These are phyloP conservation scores for Amphibalanus amphitrite DNA, from an alignment of 1,140 invertebrate species.

Conservation along the genomic window DNA sequence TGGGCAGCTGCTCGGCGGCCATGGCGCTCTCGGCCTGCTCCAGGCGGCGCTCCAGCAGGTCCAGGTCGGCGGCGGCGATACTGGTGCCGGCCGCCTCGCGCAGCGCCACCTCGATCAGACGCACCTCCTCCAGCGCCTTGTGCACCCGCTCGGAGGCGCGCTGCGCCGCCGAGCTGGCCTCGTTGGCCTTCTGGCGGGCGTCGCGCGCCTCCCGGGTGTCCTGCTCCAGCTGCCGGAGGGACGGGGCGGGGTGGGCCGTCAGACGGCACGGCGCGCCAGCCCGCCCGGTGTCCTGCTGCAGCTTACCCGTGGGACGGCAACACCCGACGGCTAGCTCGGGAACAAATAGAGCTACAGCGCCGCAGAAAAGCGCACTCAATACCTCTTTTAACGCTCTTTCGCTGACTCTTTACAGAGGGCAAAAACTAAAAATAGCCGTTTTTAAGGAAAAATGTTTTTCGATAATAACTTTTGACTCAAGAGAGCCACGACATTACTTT, in stretches of 20 bases:
- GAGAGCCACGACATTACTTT: no score
- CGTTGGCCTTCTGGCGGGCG: constrained; percentile 61
- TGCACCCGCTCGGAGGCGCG: constrained; percentile 60
- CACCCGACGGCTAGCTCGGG: no score
- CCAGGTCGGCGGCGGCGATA: constrained; percentile 43
- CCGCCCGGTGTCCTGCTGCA: no score
- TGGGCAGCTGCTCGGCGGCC: constrained; percentile 50
- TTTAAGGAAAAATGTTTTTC: no score
- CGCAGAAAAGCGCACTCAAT: no score
- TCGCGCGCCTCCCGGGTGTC: constrained; percentile 45
- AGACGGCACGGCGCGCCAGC: no score
- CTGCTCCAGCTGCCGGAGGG: neutral
- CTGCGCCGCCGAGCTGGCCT: constrained; percentile 62
- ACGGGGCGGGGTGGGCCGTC: neutral
- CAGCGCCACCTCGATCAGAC: constrained; percentile 49
- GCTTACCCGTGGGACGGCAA: no score
- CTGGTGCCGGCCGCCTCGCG: constrained; percentile 20
- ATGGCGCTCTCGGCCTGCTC: constrained; percentile 52
- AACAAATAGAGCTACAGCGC: no score
- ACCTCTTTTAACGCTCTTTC: no score
- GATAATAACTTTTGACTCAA: no score
- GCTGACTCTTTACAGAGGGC: no score
- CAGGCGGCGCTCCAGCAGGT: constrained; percentile 53
- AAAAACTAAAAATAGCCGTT: no score
- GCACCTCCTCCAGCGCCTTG: constrained; percentile 56